A percentile compares a stretch with the other conserved stretches of the same genome.
These are phyloP conservation scores for Neomorphus geoffroyi DNA, from an alignment of 2,797 vertebrate species.

Conservation along the genomic window DNA sequence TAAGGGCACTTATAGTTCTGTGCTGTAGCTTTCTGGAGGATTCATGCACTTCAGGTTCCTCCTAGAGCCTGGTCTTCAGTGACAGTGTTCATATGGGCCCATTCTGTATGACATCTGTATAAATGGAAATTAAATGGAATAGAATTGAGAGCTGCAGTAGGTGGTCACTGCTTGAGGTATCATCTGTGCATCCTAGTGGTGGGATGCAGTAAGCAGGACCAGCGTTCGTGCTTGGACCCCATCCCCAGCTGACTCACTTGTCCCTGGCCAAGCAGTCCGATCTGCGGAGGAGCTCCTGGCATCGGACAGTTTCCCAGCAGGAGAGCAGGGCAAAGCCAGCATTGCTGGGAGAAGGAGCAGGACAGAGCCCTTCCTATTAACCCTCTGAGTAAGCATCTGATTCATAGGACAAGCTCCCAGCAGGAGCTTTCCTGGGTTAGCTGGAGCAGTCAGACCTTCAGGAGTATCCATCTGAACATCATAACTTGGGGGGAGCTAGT, in stretches of 20 bases:
- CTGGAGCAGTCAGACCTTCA: neutral
- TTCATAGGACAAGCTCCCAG: neutral
- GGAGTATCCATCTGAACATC: neutral
- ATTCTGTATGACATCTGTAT: neutral
- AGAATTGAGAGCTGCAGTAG: neutral
- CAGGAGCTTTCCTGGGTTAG: neutral
- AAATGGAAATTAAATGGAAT: neutral
- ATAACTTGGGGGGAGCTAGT: too few species aligned
- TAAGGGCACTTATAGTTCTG: neutral
- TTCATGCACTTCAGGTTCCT: neutral
- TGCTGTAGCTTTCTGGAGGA: neutral
- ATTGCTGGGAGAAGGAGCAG: neutral
- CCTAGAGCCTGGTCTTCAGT: neutral
- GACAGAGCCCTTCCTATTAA: neutral
- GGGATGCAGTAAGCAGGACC: neutral
- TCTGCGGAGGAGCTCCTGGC: neutral
- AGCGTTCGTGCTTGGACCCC: rapidly evolving
- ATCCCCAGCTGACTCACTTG: neutral
- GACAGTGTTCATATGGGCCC: neutral
- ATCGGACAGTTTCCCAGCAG: neutral
- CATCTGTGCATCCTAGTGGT: neutral
- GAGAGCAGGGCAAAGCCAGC: neutral
- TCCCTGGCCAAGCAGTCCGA: neutral
- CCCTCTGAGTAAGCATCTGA: neutral
- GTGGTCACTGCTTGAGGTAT: neutral